A percentile compares a stretch with the other conserved stretches of the same genome.
phyloP scores from a whole-genome alignment of 2,888 invertebrate genomes.

The Melieria picta region DNA sequence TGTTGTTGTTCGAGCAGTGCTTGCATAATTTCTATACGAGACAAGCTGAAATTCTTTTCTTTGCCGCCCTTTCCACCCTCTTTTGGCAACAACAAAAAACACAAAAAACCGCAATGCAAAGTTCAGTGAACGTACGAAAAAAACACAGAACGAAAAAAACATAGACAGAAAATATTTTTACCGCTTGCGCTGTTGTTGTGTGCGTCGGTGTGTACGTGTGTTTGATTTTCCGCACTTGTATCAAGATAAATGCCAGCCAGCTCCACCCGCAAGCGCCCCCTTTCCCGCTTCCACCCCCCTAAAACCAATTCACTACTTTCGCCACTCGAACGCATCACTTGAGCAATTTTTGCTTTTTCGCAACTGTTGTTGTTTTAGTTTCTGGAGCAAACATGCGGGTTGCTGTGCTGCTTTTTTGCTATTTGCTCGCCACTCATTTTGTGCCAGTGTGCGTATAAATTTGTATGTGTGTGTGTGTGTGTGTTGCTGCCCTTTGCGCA shows the following conservation, averaged over 20 bases:
- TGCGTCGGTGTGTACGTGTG: background rate
- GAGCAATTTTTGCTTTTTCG: conserved; percentile 2
- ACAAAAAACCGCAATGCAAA: conserved; percentile 44
- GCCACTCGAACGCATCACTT: background rate
- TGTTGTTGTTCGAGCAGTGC: conserved; percentile 26
- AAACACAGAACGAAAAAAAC: conserved; percentile 42
- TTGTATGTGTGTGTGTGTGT: conserved; percentile 33
- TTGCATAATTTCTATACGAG: conserved; percentile 52
- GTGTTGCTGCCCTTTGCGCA: conserved; percentile 49
- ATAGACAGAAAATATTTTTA: too few relatives aligned
- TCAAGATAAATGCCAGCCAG: conserved; percentile 14
- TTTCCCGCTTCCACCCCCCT: background rate
- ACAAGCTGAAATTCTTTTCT: conserved; percentile 7
- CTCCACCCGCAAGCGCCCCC: background rate
- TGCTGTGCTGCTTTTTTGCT: conserved; percentile 21
- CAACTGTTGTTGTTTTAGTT: conserved; percentile 8
- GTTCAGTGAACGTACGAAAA: conserved; percentile 60
- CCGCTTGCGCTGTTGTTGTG: conserved; percentile 3
- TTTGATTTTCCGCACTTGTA: conserved; percentile 9
- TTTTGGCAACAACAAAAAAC: background rate
- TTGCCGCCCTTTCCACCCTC: background rate
- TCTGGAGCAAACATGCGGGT: conserved; percentile 26
- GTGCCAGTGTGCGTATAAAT: conserved; percentile 19
- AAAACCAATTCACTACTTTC: conserved; percentile 6
- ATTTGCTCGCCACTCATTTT: background rate